Evolutionary conservation across 2,888 invertebrate species (phyloP), one percentile per base, ranked within the genome.

Genomic region (Chymomyza fuscimana): DNA sequence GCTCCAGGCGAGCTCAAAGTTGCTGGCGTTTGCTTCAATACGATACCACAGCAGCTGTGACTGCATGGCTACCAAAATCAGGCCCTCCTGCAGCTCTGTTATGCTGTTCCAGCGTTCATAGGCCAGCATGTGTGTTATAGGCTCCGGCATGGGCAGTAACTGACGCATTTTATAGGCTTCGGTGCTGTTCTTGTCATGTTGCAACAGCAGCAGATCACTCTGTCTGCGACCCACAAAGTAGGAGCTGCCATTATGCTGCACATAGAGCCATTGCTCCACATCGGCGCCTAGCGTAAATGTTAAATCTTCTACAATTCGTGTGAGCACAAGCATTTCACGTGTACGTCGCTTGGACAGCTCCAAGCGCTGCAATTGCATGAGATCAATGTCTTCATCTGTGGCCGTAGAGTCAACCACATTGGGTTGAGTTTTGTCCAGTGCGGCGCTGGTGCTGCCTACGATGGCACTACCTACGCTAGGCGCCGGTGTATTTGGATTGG

Each of bases 311-410:
- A 85, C 88, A 4, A 92, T 89, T 7, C 79, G 82, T 19, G 78
- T 79, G 1, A 92, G 80, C 5, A 87, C 64, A 0, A 92, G 78
- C 60, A 89, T 74, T 69, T 92, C 92, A 12, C 89, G 85, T 4
- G 86, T 86, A 3, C 90, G 89, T 4, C 90, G 79, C 69, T 87
- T 87, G 0, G 87, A 78, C 5, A 88, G 66, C 63, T 89, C 81
- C 12, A 91, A 68, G 5, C 78, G 79, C n/a, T 86, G 87, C 16
- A 90, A 64, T 65, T 89, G 86, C 2, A 81, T 78, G 22, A 89
- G 56, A 74, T 87, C 87, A 4, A 89, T 79, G 25, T 77, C 78
- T 1, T 80, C 64, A 36, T 70, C 70, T 25, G 77, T 66, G 4
- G 70, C 74, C 40, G 61, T 82, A 5, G 88, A 77, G 7, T 90